Percentiles rank a stretch among this genome's conserved stretches.
These are phyloP conservation scores for Pao palembangensis DNA, from an alignment of 2,113 vertebrate genomes.

Conservation along the genomic window DNA sequence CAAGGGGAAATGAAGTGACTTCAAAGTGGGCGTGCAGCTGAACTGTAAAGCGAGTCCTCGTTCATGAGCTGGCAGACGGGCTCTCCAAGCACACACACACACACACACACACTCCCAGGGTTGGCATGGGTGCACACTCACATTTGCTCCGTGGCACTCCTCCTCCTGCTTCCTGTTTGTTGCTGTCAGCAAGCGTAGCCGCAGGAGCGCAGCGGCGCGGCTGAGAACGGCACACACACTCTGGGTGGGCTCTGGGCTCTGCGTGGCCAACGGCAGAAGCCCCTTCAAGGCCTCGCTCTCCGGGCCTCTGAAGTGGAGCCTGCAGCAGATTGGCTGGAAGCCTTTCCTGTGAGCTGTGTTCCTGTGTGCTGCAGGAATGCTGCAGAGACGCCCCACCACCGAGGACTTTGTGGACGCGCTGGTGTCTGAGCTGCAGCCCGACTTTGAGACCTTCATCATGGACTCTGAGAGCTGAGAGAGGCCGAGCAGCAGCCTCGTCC, in stretches of 20 bases:
- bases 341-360: constrained; percentile 1
- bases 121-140: neutral
- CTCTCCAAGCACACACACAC: constrained; percentile 58
- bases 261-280: too few species aligned
- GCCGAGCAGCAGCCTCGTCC: constrained; percentile 10
- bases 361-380: constrained; percentile 80
- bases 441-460: constrained; percentile 90
- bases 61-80: constrained; percentile 64
- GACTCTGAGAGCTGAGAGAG: constrained; percentile 80
- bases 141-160: constrained; percentile 29
- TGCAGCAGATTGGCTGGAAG: too few species aligned
- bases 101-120: constrained; percentile 53
- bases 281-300: too few species aligned
- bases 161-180: too few species aligned
- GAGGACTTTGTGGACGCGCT: constrained; percentile 93
- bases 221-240: too few species aligned
- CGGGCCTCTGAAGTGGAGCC: too few species aligned
- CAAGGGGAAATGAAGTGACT: constrained; percentile 78
- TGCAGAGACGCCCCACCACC: constrained; percentile 85
- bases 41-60: constrained; percentile 67
- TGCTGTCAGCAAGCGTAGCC: too few species aligned
- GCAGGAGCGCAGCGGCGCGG: too few species aligned
- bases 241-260: too few species aligned
- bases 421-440: constrained; percentile 87
- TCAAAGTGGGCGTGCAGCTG: constrained; percentile 76